phyloP scores from a whole-genome alignment of 2,797 vertebrate genomes.

The Melanotaenia pygmaea region DNA sequence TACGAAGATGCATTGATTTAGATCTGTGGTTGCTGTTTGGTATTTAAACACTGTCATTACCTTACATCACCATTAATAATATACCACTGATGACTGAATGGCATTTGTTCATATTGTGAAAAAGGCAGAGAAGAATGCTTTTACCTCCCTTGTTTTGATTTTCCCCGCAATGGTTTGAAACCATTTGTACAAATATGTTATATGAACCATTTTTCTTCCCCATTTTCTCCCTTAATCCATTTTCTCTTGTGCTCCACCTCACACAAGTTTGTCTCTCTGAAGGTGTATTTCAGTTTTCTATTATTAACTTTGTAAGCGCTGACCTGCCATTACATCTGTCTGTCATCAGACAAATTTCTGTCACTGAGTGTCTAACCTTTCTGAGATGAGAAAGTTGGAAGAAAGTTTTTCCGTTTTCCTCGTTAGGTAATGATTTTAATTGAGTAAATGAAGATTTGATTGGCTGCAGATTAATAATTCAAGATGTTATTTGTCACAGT shows the following conservation, averaged over 20 bases:
- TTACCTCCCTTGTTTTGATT: background rate
- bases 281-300: constrained; percentile 30
- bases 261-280: constrained; percentile 9
- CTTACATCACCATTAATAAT: constrained; percentile 56
- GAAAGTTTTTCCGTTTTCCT: constrained; percentile 72
- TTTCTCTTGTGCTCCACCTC: constrained; percentile 16
- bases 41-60: constrained; percentile 73
- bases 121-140: constrained; percentile 23
- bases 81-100: constrained; percentile 46
- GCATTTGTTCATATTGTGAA: constrained; percentile 47
- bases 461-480: constrained; percentile 73
- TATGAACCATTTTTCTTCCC: constrained; percentile 14
- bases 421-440: constrained; percentile 69
- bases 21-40: constrained; percentile 57
- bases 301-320: constrained; percentile 42
- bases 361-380: constrained; percentile 35
- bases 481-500: constrained; percentile 73
- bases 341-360: constrained; percentile 25
- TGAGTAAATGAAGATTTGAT: constrained; percentile 82
- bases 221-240: constrained; percentile 2
- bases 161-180: constrained; percentile 20
- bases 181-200: constrained; percentile 13
- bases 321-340: constrained; percentile 25
- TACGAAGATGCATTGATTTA: constrained; percentile 57
- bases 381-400: constrained; percentile 58